phyloP scores from a whole-genome alignment of 2,888 invertebrate genomes.

The Caradrina kadenii region DNA sequence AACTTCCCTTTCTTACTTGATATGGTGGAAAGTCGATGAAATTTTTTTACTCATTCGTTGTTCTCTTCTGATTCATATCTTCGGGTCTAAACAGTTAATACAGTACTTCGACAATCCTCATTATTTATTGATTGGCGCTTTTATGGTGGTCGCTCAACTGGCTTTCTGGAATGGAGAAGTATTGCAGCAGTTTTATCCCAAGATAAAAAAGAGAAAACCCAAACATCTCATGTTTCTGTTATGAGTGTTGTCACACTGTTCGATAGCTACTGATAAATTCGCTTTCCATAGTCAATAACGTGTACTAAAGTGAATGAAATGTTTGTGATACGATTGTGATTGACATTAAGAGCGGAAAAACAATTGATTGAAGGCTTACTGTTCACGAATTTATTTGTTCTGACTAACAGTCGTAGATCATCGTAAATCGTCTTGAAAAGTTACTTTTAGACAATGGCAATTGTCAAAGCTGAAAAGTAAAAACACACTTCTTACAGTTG shows the following conservation, averaged over 20 bases:
- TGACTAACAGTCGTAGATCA: neutral
- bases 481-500: neutral
- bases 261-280: slow-evolving; percentile 24
- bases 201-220: neutral
- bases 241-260: slow-evolving; percentile 1
- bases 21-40: neutral
- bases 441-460: neutral
- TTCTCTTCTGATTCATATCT: neutral
- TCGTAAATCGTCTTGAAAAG: slow-evolving; percentile 8
- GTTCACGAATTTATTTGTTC: neutral
- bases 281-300: slow-evolving; percentile 1
- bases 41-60: neutral
- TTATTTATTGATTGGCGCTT: no score
- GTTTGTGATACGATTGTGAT: slow-evolving; percentile 17
- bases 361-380: neutral
- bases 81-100: no score
- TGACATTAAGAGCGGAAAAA: slow-evolving; percentile 20
- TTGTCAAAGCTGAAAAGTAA: neutral
- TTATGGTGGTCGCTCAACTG: no score
- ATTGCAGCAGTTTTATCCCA: no score
- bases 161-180: neutral
- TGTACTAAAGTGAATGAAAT: slow-evolving; percentile 14
- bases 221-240: slow-evolving; percentile 15
- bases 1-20: slow-evolving; percentile 19
- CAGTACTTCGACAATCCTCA: no score